Evolutionary conservation across 1,140 invertebrate genomes (phyloP).

Genomic region (Micrasema minimum): DNA sequence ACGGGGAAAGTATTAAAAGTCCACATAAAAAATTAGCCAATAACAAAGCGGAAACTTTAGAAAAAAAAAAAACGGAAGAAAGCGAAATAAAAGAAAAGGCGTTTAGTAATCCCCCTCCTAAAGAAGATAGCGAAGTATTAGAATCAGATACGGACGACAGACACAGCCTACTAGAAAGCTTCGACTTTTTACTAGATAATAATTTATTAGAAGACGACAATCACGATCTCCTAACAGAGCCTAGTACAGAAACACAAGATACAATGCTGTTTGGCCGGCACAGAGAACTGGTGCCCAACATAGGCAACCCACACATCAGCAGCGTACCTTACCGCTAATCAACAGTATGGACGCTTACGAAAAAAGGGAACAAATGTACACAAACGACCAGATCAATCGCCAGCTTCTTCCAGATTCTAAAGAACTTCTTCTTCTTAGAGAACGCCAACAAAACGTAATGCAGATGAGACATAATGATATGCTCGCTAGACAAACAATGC

Average conservation of each 20-base stretch:
- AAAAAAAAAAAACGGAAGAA: conserved; percentile 27
- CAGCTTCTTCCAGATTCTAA: background rate
- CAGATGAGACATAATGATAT: conserved; percentile 30
- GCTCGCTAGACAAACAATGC: conserved; percentile 34
- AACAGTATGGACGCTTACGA: conserved; percentile 41
- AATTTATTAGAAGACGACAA: conserved; percentile 60
- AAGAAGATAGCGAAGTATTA: background rate
- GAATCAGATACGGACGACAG: conserved; percentile 57
- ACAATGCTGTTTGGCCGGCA: conserved; percentile 60
- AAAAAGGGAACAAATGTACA: conserved; percentile 44
- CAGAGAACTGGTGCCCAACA: conserved; percentile 57
- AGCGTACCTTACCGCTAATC: conserved; percentile 48
- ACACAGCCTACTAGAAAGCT: conserved; percentile 64
- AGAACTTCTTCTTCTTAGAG: conserved; percentile 22
- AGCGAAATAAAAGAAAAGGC: conserved; percentile 53
- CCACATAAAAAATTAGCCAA: conserved; percentile 58
- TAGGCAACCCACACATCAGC: conserved; percentile 55
- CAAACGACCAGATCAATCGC: conserved; percentile 29
- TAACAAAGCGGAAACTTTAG: conserved; percentile 52
- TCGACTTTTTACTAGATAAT: conserved; percentile 62
- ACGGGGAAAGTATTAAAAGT: conserved; percentile 55
- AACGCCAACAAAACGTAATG: conserved; percentile 55
- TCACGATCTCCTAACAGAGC: conserved; percentile 61
- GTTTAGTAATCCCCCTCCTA: conserved; percentile 54
- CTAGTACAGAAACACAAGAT: conserved; percentile 57